phyloP scores from a whole-genome alignment of 2,113 vertebrate genomes.

The Hirundichthys speculiger region DNA sequence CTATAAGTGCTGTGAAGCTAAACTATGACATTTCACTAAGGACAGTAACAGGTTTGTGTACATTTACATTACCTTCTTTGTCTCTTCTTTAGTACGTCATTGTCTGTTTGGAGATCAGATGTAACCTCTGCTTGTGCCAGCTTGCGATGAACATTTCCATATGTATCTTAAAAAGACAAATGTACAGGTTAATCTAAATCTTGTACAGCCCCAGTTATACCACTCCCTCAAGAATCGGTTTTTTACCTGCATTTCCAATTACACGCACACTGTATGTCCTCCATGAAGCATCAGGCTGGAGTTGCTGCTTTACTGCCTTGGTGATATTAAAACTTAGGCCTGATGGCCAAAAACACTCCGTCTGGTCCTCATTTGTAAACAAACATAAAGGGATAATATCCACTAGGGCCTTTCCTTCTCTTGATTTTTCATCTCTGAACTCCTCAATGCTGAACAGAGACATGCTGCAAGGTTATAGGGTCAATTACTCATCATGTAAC shows the following conservation, averaged over 20 bases:
- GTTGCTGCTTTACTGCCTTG: not conserved
- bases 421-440: not conserved
- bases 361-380: not conserved
- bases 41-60: too few species aligned
- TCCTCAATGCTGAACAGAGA: slow-evolving; percentile 3
- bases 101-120: slow-evolving; percentile 1
- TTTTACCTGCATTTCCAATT: slow-evolving; percentile 4
- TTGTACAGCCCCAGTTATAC: not conserved
- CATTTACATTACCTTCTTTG: slow-evolving; percentile 8
- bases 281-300: slow-evolving; percentile 8
- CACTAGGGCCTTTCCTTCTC: not conserved
- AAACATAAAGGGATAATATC: slow-evolving; percentile 5
- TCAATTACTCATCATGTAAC: not conserved
- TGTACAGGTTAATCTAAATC: not conserved
- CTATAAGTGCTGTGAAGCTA: too few species aligned
- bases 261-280: slow-evolving; percentile 6
- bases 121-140: not conserved
- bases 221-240: not conserved
- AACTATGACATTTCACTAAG: too few species aligned
- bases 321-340: not conserved
- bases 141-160: not conserved
- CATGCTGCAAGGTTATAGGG: not conserved
- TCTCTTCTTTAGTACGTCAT: not conserved
- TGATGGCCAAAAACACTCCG: not conserved
- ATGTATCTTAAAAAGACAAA: not conserved